Conservation (phyloP, 2,797 vertebrate genomes). For the Falco naumanni region DNA sequence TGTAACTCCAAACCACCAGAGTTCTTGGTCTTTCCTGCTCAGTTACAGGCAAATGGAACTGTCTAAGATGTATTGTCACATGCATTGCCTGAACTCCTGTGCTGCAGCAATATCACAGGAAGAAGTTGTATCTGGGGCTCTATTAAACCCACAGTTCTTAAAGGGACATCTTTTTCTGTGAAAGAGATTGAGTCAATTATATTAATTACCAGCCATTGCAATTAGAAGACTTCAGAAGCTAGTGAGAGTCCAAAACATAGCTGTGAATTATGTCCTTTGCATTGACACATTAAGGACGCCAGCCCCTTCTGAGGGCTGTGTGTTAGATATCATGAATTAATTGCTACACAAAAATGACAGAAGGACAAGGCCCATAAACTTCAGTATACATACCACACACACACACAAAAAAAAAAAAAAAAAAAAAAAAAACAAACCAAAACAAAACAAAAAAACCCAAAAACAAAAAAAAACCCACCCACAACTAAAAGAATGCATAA, state of each 20-base stretch:
- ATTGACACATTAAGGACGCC: background rate
- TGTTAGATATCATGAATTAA: background rate
- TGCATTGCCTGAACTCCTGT: background rate
- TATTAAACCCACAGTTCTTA: background rate
- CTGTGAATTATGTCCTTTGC: background rate
- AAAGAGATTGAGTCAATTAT: background rate
- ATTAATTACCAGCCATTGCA: background rate
- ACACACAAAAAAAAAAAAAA: background rate
- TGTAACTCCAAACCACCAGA: background rate
- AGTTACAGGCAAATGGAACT: background rate
- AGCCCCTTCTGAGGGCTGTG: background rate
- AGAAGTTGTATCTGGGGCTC: background rate
- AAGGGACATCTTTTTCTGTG: background rate
- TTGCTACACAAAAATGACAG: background rate
- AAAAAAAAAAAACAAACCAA: background rate
- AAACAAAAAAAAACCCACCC: background rate
- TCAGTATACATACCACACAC: background rate
- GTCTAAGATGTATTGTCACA: background rate
- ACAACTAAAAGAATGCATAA: background rate
- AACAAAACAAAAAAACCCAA: background rate
- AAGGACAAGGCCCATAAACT: conserved; percentile 32
- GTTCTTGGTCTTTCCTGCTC: background rate
- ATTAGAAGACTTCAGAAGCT: background rate
- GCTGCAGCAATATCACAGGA: background rate
- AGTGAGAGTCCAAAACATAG: background rate